Evolutionary conservation across 2,888 invertebrate species (phyloP).

Genomic region (Polyommatus icarus): DNA sequence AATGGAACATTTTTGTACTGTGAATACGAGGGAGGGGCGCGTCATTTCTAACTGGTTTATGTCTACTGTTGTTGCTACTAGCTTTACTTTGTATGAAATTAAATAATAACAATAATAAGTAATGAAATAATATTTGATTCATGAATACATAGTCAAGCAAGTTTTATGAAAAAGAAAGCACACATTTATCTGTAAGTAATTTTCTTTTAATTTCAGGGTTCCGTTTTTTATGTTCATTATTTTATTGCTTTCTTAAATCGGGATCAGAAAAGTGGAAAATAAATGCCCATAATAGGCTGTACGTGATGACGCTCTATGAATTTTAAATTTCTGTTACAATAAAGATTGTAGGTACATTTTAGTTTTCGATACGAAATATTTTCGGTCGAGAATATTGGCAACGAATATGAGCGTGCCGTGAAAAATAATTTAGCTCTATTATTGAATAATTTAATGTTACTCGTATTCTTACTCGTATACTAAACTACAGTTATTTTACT

Average conservation of each 20-base stretch:
- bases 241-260: background rate
- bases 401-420: background rate
- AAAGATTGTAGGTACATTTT: background rate
- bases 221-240: background rate
- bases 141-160: background rate
- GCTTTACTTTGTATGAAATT: too few species aligned
- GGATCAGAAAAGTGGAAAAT: conserved; percentile 1
- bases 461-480: background rate
- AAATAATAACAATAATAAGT: too few species aligned
- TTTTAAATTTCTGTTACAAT: conserved; percentile 17
- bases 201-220: background rate
- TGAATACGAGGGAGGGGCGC: too few species aligned
- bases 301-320: background rate
- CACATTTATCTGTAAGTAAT: background rate
- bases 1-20: too few species aligned
- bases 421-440: background rate
- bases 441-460: background rate
- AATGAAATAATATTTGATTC: too few species aligned
- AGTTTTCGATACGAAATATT: conserved; percentile 21
- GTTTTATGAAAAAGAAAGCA: background rate
- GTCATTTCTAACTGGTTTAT: too few species aligned
- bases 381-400: conserved; percentile 3
- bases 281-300: conserved; percentile 4
- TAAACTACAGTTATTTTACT: too few species aligned
- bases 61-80: too few species aligned